Evolutionary conservation across 2,888 invertebrate species (phyloP).

Genomic region (Plebejus melissa): DNA sequence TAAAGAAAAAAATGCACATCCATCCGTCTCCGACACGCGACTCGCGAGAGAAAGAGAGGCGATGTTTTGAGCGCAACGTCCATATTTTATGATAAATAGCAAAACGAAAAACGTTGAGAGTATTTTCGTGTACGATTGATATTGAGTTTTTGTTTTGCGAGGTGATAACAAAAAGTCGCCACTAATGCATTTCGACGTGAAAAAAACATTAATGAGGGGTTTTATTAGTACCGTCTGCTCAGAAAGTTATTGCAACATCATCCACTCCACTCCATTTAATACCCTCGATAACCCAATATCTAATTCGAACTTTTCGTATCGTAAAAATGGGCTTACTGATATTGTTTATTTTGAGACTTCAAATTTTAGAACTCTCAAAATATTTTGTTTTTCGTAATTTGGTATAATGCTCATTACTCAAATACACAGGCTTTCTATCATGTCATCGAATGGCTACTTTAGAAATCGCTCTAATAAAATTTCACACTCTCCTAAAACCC

Average conservation of each 20-base stretch:
- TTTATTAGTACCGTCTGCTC: background rate
- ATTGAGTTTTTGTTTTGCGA: slow-evolving; percentile 66
- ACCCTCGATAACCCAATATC: slow-evolving; percentile 1
- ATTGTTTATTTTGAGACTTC: background rate
- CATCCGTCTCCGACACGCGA: slow-evolving; percentile 45
- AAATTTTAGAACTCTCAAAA: background rate
- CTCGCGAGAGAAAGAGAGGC: slow-evolving; percentile 44
- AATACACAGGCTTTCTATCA: background rate
- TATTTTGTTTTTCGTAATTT: background rate
- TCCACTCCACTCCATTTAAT: background rate
- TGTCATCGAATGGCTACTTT: background rate
- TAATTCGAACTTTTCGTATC: background rate
- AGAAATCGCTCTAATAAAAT: slow-evolving; percentile 11
- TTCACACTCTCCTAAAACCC: slow-evolving; percentile 22
- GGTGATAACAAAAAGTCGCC: slow-evolving; percentile 36
- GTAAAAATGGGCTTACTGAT: background rate
- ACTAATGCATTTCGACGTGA: slow-evolving; percentile 18
- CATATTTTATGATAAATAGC: slow-evolving; percentile 72
- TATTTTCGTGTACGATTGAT: slow-evolving; percentile 70
- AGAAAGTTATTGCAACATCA: slow-evolving; percentile 8
- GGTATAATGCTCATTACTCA: background rate
- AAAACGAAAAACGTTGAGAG: slow-evolving; percentile 59
- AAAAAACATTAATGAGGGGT: slow-evolving; percentile 15
- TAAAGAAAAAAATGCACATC: slow-evolving; percentile 48
- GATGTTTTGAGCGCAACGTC: slow-evolving; percentile 52